Base-by-base conservation (phyloP, 30 jellyfish, hydroid and myxozoan species). In the Turritopsis dohrnii region DNA sequence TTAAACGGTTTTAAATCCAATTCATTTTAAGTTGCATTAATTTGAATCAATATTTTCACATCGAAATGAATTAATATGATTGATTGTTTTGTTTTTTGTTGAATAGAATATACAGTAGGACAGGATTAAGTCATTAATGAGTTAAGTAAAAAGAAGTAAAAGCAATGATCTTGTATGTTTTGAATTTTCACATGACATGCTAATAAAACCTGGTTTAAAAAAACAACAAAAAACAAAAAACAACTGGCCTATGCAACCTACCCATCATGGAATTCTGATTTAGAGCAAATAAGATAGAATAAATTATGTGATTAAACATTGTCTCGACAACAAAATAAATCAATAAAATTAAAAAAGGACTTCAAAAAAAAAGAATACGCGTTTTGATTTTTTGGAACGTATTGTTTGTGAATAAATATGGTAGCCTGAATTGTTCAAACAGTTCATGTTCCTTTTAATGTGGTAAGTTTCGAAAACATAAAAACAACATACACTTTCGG, bases 401-500 rank as follows among this genome's bases (percentile, higher is more conserved):
- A n/a, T n/a, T n/a, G n/a, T n/a, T n/a, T n/a, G n/a, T n/a, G n/a
- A n/a, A n/a, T n/a, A n/a, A n/a, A n/a, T n/a, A n/a, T n/a, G n/a
- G n/a, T n/a, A n/a, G n/a, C n/a, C n/a, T n/a, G n/a, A n/a, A n/a
- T n/a, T n/a, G n/a, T n/a, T n/a, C n/a, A n/a, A n/a, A n/a, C n/a
- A n/a, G n/a, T 41, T 41, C 60, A 41, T 41, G 60, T 41, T 41
- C 13, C 13, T 3, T 41, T 5, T 41, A 3, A n/a, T 66, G 17
- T 66, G 60, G 13, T 41, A 3, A n/a, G n/a, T n/a, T n/a, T n/a
- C n/a, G 13, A 66, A 66, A 80, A 52, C 41, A 53, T 30, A 21
- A 20, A 75, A 31, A 30, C 22, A 82, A 80, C 96, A 79, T 84
- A 87, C 96, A 76, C 88, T 80, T 89, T 93, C 7, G 77, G 90